These are phyloP conservation scores for Progne subis DNA, from an alignment of 2,113 vertebrate species.

Conservation along the genomic window DNA sequence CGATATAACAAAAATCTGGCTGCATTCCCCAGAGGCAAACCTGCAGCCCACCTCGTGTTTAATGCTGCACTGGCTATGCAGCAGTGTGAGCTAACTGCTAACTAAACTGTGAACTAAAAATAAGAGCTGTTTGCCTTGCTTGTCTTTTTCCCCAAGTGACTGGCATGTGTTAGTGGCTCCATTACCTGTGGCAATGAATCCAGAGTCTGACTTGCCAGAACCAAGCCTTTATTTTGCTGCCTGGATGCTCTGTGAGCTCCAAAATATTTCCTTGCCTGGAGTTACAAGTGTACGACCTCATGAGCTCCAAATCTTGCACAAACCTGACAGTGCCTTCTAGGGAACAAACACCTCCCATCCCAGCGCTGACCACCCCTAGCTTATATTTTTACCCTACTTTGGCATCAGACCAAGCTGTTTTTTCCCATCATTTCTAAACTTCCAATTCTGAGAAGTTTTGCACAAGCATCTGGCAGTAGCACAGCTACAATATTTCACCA, in stretches of 20 bases:
- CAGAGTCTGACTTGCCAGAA: not conserved
- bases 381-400: not conserved
- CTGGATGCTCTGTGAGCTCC: not conserved
- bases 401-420: not conserved
- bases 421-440: not conserved
- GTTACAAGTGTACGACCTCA: not conserved
- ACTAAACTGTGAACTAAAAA: not conserved
- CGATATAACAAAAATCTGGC: fast-evolving
- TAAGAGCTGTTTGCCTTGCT: not conserved
- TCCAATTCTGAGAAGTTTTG: not conserved
- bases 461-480: not conserved
- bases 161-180: not conserved
- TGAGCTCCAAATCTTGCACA: not conserved
- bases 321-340: not conserved
- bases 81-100: not conserved
- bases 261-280: not conserved
- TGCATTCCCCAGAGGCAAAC: not conserved
- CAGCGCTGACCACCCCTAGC: not conserved
- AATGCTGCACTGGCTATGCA: not conserved
- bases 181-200: not conserved
- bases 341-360: not conserved
- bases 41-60: not conserved
- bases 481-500: not conserved
- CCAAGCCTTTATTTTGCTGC: not conserved
- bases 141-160: not conserved